A percentile compares a stretch with the other conserved stretches of the same genome.
These are phyloP conservation scores for Poeciliopsis infans DNA, from an alignment of 2,797 vertebrate genomes.

Conservation along the genomic window DNA sequence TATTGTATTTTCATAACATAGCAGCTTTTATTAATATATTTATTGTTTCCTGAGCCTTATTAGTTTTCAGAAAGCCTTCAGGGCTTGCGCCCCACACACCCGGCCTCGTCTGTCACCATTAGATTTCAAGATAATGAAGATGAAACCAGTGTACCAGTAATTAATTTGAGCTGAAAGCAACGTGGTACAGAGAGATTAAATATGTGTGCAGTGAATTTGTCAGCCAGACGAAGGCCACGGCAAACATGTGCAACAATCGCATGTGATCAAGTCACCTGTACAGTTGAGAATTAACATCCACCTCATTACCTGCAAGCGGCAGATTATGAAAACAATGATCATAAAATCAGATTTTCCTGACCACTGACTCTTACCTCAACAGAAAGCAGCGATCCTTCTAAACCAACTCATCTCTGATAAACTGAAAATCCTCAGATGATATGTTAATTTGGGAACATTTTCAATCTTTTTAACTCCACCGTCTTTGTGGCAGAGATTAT, in stretches of 20 bases:
- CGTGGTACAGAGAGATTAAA: conserved; percentile 22
- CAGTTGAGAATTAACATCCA: conserved; percentile 39
- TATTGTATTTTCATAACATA: not conserved
- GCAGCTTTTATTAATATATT: not conserved
- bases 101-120: not conserved
- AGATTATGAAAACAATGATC: conserved; percentile 39
- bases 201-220: conserved; percentile 17
- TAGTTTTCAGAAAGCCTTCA: not conserved
- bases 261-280: conserved; percentile 47
- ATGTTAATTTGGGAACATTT: conserved; percentile 34
- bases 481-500: conserved; percentile 30
- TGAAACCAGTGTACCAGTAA: conserved; percentile 4
- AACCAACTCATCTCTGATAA: conserved; percentile 15
- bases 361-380: conserved; percentile 27
- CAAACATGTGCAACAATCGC: conserved; percentile 14
- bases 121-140: conserved; percentile 17
- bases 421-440: conserved; percentile 36
- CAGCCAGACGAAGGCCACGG: conserved; percentile 2
- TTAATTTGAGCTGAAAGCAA: conserved; percentile 19
- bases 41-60: not conserved
- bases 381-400: conserved; percentile 18
- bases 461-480: conserved; percentile 27
- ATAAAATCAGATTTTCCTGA: conserved; percentile 56
- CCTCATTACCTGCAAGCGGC: conserved; percentile 51
- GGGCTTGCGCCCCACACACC: not conserved